phyloP scores from a whole-genome alignment of 1,140 invertebrate genomes.

The Temnothorax longispinosus region DNA sequence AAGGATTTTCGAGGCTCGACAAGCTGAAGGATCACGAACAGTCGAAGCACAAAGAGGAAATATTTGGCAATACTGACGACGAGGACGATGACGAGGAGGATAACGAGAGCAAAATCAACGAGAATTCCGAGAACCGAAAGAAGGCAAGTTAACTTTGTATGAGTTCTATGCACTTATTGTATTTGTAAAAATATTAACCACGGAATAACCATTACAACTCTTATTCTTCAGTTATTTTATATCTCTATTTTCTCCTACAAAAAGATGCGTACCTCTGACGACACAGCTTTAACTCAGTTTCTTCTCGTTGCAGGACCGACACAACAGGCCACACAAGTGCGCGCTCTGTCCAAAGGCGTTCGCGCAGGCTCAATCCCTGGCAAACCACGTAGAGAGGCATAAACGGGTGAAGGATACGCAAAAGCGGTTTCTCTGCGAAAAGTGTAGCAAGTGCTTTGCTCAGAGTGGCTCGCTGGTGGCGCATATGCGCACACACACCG shows the following conservation, averaged over 20 bases:
- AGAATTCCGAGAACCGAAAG: slow-evolving; percentile 65
- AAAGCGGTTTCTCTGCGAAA: slow-evolving; percentile 82
- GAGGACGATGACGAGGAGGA: slow-evolving; percentile 74
- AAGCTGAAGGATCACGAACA: slow-evolving; percentile 82
- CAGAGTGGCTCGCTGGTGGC: slow-evolving; percentile 82
- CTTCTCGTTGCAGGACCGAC: slow-evolving; percentile 74
- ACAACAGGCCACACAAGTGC: slow-evolving; percentile 79
- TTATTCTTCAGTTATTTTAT: background rate
- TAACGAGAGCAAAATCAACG: slow-evolving; percentile 74
- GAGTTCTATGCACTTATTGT: too few species aligned
- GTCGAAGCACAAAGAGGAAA: slow-evolving; percentile 79
- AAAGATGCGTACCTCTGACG: background rate
- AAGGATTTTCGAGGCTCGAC: slow-evolving; percentile 81
- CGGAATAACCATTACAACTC: too few species aligned
- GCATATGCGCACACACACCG: slow-evolving; percentile 83
- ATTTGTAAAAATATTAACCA: too few species aligned
- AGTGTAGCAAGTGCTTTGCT: slow-evolving; percentile 83
- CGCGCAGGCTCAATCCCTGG: slow-evolving; percentile 78
- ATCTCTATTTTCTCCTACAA: background rate
- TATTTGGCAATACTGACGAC: slow-evolving; percentile 73
- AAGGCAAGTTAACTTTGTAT: slow-evolving; percentile 62
- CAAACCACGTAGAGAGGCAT: slow-evolving; percentile 81
- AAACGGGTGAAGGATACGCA: slow-evolving; percentile 80
- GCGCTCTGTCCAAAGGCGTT: slow-evolving; percentile 81
- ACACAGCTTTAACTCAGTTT: background rate